These are phyloP conservation scores for Antheraea assamensis DNA, from an alignment of 2,888 invertebrate species.

Conservation along the genomic window DNA sequence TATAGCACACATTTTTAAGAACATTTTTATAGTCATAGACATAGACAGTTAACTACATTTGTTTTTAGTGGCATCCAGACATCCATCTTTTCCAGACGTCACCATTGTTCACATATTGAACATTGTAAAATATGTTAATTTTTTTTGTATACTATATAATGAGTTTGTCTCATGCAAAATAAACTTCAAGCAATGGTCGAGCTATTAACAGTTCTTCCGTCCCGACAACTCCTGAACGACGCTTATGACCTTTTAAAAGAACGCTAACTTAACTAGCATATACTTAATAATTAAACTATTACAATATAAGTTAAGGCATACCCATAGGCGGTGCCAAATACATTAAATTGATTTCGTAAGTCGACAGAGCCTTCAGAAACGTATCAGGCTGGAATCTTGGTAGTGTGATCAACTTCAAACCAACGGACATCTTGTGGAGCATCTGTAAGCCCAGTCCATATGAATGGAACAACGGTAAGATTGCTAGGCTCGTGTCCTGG, in stretches of 20 bases:
- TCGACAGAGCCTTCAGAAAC: constrained; percentile 83
- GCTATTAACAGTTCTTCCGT: neutral
- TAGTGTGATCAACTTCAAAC: constrained; percentile 84
- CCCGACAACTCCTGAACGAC: neutral
- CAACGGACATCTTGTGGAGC: constrained; percentile 80
- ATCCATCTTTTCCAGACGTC: no score
- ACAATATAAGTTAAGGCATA: constrained; percentile 43
- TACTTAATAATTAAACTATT: neutral
- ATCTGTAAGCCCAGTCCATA: constrained; percentile 85
- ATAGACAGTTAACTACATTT: no score
- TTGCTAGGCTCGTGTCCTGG: constrained; percentile 83
- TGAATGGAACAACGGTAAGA: constrained; percentile 90
- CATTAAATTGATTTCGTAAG: constrained; percentile 82
- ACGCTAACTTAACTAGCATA: neutral
- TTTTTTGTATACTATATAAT: no score
- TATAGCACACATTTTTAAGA: no score
- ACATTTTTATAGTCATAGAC: no score
- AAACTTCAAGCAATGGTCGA: no score
- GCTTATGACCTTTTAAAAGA: neutral
- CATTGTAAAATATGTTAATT: no score
- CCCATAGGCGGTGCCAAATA: constrained; percentile 90
- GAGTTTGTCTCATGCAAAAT: no score
- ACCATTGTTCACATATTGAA: no score
- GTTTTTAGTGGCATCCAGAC: no score
- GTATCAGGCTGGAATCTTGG: constrained; percentile 88